Conservation (phyloP, 2,113 vertebrate species). For the Cyanocitta stelleri region DNA sequence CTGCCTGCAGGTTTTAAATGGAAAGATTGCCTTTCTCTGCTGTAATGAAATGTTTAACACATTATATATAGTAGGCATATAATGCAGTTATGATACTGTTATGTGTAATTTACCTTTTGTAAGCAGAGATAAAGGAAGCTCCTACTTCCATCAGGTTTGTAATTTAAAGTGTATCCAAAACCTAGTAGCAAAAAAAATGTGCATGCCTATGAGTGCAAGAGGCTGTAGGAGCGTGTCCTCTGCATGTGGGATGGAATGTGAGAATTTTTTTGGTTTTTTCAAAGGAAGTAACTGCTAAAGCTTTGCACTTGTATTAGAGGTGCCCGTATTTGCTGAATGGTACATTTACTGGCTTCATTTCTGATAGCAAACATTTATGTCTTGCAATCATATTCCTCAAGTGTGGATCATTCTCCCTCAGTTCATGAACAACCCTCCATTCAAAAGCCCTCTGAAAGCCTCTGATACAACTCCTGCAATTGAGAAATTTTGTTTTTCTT, state of each 20-base stretch:
- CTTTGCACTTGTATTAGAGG: background rate
- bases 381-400: background rate
- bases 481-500: background rate
- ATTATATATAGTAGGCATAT: background rate
- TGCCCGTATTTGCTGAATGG: background rate
- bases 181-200: background rate
- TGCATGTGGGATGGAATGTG: background rate
- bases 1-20: background rate
- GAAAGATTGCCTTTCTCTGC: background rate
- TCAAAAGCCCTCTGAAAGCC: background rate
- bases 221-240: background rate
- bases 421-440: background rate
- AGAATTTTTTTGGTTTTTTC: background rate
- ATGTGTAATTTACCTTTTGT: background rate
- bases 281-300: background rate
- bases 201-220: background rate
- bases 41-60: background rate
- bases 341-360: background rate
- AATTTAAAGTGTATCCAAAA: background rate
- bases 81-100: background rate
- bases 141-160: background rate
- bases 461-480: background rate
- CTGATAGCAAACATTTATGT: background rate
- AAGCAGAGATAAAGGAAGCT: background rate
- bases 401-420: background rate